Evolutionary conservation across 2,888 invertebrate genomes (phyloP), one percentile per base, ranked within the genome.

Genomic region (Diarsia mendica): DNA sequence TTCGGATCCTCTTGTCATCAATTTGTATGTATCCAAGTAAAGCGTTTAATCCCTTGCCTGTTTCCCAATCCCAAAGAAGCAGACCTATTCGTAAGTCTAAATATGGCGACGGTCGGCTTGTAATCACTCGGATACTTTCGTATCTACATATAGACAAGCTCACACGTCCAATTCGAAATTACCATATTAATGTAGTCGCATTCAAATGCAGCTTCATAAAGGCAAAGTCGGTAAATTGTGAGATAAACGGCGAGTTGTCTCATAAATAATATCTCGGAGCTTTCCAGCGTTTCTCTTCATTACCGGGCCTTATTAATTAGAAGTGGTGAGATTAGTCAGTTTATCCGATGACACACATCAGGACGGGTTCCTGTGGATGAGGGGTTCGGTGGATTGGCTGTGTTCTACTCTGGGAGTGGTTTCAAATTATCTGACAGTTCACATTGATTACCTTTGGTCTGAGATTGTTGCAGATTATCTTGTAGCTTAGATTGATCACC

Each of bases 281-380:
- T 83, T 81, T 81, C 83, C 85, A 72, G 63, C 70, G 83, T 83
- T 84, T 83, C 83, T 84, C 83, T 83, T 83, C 85, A 83, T 83
- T 83, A 83, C 82, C 68, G 70, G n/a, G 46, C 48, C 81, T 84
- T 85, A 75, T 87, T 86, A 85, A 86, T 85, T 85, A 87, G 72
- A 72, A 64, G 61, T 72, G 11, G 74, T 61, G 61, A 68, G 78
- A 87, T 87, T 82, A 75, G 78, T 75, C 72, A 70, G 75, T 64
- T 72, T 82, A 86, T 87, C 82, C 65, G 69, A 87, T 85, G 87
- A 63, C 87, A 82, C 63, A 85, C 79, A 87, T 87, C 58, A 64
- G n/a, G 76, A 87, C 85, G 70, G 69, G 85, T 83, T 86, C 51
- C 53, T 49, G 39, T 60, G 61, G 77, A 72, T 18, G 68, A 67